These are phyloP conservation scores for Microtus richardsoni DNA, from an alignment of 2,113 vertebrate species.

Conservation along the genomic window DNA sequence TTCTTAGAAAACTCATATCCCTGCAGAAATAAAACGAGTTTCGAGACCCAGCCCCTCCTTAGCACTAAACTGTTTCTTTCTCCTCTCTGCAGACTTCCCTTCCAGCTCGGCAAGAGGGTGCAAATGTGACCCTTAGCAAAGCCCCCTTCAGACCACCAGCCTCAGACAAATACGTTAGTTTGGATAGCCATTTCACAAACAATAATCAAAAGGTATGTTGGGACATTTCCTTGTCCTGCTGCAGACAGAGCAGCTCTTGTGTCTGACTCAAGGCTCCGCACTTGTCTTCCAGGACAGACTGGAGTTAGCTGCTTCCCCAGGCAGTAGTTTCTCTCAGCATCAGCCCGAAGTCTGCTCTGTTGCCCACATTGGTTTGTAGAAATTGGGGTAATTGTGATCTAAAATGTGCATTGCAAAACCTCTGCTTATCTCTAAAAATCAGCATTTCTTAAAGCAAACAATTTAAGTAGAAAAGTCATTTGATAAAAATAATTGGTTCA, in stretches of 20 bases:
- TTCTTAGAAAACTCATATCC: constrained; percentile 36
- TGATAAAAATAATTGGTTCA: constrained; percentile 75
- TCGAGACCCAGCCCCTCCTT: constrained; percentile 60
- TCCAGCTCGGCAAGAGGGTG: constrained; percentile 10
- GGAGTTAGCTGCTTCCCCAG: neutral
- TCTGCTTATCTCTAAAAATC: constrained; percentile 54
- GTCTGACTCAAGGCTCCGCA: constrained; percentile 58
- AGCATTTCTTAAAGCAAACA: constrained; percentile 75
- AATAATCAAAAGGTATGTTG: constrained; percentile 36
- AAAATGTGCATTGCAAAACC: constrained; percentile 36
- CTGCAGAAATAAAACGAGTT: constrained; percentile 54
- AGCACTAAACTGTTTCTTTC: constrained; percentile 42
- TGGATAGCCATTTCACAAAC: constrained; percentile 38
- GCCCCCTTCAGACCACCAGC: constrained; percentile 57
- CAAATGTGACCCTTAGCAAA: constrained; percentile 42
- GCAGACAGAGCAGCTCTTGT: constrained; percentile 50
- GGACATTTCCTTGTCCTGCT: constrained; percentile 55
- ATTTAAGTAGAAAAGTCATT: constrained; percentile 69
- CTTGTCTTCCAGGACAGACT: constrained; percentile 45
- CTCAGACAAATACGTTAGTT: constrained; percentile 37
- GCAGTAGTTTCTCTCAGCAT: constrained; percentile 70
- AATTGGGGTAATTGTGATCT: constrained; percentile 50
- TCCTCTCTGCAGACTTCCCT: constrained; percentile 25
- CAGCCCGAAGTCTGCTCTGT: constrained; percentile 61
- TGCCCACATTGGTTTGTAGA: constrained; percentile 59